Percentiles rank a stretch among this genome's conserved stretches.
phyloP scores from a whole-genome alignment of 2,797 vertebrate genomes.

The Cirrhinus mrigala region DNA sequence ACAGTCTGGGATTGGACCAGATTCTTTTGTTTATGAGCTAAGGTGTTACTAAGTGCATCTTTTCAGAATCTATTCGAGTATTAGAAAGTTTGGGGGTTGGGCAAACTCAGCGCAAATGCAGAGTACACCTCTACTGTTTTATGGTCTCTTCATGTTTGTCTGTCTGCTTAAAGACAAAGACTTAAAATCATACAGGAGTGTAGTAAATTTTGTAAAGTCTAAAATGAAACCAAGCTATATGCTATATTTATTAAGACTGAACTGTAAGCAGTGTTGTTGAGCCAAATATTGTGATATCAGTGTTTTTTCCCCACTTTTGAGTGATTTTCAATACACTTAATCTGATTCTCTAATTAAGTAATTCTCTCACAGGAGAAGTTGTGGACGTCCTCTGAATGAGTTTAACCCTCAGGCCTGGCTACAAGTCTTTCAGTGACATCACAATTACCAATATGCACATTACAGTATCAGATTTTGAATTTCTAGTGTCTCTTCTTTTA shows the following conservation, averaged over 20 bases:
- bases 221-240: too few species aligned
- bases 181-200: neutral
- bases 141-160: too few species aligned
- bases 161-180: neutral
- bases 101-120: too few species aligned
- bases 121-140: too few species aligned
- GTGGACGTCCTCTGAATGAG: neutral
- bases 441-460: neutral
- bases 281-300: too few species aligned
- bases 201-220: neutral
- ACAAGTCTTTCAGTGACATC: neutral
- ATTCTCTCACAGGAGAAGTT: neutral
- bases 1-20: too few species aligned
- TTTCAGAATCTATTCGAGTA: neutral
- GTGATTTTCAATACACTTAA: neutral
- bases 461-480: neutral
- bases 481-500: too few species aligned
- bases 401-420: neutral
- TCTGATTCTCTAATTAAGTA: neutral
- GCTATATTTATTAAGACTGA: too few species aligned
- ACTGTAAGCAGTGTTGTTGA: too few species aligned
- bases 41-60: too few species aligned
- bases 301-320: too few species aligned
- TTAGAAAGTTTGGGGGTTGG: too few species aligned
- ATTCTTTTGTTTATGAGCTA: neutral